These are phyloP conservation scores for Origma solitaria DNA, from an alignment of 2,113 vertebrate genomes.

Conservation along the genomic window DNA sequence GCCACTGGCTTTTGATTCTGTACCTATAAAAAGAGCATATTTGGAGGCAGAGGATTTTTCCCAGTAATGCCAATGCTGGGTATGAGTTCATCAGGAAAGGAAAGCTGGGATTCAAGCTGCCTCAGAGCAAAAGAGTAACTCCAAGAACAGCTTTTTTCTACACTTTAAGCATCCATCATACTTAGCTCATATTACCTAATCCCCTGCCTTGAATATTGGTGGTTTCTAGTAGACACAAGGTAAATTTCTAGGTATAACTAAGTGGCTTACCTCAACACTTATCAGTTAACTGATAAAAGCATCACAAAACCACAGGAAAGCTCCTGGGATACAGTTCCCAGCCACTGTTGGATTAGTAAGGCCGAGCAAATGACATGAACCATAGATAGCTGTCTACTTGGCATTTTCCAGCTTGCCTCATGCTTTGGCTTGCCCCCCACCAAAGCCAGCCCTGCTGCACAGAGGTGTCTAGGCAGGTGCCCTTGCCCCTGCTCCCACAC, in stretches of 20 bases:
- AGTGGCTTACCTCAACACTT: background rate
- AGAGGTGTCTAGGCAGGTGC: background rate
- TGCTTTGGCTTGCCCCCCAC: background rate
- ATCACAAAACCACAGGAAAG: background rate
- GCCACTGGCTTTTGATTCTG: background rate
- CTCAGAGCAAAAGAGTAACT: background rate
- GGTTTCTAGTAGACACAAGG: background rate
- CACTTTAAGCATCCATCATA: background rate
- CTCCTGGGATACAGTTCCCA: background rate
- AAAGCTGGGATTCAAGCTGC: background rate
- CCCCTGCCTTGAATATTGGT: background rate
- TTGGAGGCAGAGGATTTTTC: background rate
- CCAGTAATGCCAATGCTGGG: background rate
- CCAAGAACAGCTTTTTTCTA: background rate
- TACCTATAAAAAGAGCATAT: background rate
- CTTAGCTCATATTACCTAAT: background rate
- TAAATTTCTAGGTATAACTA: background rate
- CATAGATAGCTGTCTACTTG: background rate
- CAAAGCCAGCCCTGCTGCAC: accelerated
- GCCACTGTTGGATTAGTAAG: background rate
- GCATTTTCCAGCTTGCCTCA: background rate
- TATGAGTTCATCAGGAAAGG: background rate
- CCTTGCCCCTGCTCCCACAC: background rate
- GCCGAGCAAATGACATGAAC: background rate
- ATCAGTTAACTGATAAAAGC: background rate